phyloP scores from a whole-genome alignment of 1,140 invertebrate genomes.

The Lepidurus apus region DNA sequence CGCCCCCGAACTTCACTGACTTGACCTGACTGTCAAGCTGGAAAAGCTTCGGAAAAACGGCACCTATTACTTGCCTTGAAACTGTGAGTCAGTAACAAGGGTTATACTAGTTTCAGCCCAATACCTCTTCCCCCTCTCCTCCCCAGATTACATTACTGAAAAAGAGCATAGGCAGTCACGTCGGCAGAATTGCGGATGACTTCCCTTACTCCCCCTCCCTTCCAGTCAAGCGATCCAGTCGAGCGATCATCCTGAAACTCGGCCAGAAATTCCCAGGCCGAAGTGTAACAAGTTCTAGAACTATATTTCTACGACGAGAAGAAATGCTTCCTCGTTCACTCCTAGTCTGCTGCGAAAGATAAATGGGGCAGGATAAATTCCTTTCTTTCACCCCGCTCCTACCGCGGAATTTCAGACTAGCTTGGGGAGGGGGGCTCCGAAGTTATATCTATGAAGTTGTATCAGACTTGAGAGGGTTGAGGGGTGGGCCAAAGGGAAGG shows the following conservation, averaged over 20 bases:
- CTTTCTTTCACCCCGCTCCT: neutral
- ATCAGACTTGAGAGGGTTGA: neutral
- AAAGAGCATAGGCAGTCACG: neutral
- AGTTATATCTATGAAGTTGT: constrained; percentile 10
- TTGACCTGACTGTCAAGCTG: neutral
- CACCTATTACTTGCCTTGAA: neutral
- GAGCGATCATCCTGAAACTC: neutral
- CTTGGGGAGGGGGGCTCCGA: neutral
- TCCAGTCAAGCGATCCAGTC: neutral
- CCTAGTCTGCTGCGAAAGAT: neutral
- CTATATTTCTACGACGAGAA: neutral
- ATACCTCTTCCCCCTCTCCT: neutral
- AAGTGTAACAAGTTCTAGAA: neutral
- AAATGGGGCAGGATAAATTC: neutral
- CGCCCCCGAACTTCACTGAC: neutral
- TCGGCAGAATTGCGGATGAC: neutral
- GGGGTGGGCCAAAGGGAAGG: neutral
- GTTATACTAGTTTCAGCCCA: neutral
- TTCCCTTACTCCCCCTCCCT: neutral
- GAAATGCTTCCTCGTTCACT: neutral
- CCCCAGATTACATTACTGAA: neutral
- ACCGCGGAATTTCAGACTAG: neutral
- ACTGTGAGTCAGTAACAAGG: neutral
- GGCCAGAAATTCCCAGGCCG: neutral
- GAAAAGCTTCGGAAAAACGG: neutral